These are phyloP conservation scores for Echinarachnius parma DNA, from an alignment of 53 echinoderm and acorn worm genomes.

Conservation along the genomic window DNA sequence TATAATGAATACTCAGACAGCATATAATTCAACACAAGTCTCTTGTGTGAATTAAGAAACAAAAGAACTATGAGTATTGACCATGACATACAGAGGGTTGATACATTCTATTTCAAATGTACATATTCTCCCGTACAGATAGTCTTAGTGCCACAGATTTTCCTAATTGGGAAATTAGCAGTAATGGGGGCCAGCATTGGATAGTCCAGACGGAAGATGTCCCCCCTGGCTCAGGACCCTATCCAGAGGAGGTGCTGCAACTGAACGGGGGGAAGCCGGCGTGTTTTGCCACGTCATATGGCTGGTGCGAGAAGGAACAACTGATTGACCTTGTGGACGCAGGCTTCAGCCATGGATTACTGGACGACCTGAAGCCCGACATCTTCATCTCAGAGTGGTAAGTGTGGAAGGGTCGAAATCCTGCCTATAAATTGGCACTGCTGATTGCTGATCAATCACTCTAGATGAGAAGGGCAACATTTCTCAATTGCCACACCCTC, in stretches of 20 bases:
- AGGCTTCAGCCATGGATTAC: constrained; percentile 64
- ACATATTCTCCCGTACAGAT: too few species aligned
- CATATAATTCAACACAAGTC: too few species aligned
- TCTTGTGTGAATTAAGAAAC: too few species aligned
- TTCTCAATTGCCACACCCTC: too few species aligned
- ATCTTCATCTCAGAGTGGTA: constrained; percentile 87
- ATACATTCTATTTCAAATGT: too few species aligned
- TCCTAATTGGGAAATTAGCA: constrained; percentile 53
- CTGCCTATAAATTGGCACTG: too few species aligned
- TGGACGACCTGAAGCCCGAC: constrained; percentile 68
- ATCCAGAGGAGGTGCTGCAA: constrained; percentile 59
- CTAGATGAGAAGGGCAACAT: too few species aligned
- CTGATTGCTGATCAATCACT: too few species aligned
- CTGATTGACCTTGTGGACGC: constrained; percentile 66
- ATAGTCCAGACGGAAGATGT: constrained; percentile 53
- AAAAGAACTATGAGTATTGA: too few species aligned
- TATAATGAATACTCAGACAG: too few species aligned
- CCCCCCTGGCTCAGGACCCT: constrained; percentile 37
- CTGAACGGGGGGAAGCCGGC: constrained; percentile 41
- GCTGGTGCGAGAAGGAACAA: constrained; percentile 73
- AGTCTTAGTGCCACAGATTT: background rate
- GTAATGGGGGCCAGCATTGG: constrained; percentile 71
- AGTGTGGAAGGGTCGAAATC: too few species aligned
- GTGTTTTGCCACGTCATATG: constrained; percentile 84
- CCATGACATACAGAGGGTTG: too few species aligned